A percentile compares a stretch with the other conserved stretches of the same genome.
These are phyloP conservation scores for Malurus cyaneus DNA, from an alignment of 2,113 vertebrate species.

Conservation along the genomic window DNA sequence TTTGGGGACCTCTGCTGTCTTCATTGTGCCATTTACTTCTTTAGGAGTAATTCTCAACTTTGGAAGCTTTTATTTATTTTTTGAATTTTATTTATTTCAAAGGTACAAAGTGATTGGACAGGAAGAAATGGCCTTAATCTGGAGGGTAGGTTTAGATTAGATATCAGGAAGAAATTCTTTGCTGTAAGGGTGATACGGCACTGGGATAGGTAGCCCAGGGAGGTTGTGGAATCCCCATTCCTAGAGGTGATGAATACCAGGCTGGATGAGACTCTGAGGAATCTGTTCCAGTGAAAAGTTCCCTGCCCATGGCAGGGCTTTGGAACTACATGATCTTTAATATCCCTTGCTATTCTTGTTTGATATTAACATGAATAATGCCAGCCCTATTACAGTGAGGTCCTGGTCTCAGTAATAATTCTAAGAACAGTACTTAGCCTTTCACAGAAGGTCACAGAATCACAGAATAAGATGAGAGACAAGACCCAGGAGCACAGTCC, in stretches of 20 bases:
- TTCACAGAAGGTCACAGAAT: background rate
- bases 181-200: background rate
- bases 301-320: background rate
- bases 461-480: background rate
- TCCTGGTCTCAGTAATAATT: background rate
- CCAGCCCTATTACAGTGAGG: background rate
- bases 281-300: background rate
- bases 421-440: background rate
- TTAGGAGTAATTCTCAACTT: background rate
- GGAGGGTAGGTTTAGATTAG: background rate
- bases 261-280: background rate
- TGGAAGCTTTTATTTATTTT: background rate
- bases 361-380: background rate
- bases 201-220: background rate
- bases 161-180: background rate
- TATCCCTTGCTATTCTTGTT: background rate
- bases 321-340: background rate
- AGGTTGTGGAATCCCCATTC: background rate
- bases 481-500: background rate
- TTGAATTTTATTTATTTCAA: background rate
- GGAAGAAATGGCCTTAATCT: background rate
- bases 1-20: background rate
- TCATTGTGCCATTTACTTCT: background rate
- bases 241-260: background rate
- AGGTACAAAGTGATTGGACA: background rate